phyloP scores from a whole-genome alignment of 2,113 vertebrate species.

The Limnothrissa miodon region DNA sequence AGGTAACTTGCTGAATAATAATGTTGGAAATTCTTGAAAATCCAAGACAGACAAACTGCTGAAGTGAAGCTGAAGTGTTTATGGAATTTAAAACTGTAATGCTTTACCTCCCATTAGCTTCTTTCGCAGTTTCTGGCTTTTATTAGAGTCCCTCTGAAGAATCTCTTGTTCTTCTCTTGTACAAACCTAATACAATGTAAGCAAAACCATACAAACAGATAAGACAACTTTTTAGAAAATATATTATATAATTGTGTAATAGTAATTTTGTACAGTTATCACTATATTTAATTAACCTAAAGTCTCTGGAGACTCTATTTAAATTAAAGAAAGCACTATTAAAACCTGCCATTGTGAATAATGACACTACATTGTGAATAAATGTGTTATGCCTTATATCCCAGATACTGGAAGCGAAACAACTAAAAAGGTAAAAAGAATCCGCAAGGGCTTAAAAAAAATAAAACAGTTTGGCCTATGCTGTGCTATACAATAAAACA shows the following conservation, averaged over 20 bases:
- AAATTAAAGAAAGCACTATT: too few relatives aligned
- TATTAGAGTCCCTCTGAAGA: conserved; percentile 92
- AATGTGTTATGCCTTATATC: too few relatives aligned
- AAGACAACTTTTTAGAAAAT: too few relatives aligned
- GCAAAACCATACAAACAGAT: neutral
- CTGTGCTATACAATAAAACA: neutral
- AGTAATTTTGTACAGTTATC: neutral
- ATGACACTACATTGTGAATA: too few relatives aligned
- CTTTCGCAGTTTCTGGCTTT: conserved; percentile 94
- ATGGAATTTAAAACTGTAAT: neutral
- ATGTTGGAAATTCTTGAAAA: neutral
- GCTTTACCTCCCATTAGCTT: conserved; percentile 89
- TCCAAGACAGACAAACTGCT: neutral
- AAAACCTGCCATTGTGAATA: neutral
- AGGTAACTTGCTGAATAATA: neutral
- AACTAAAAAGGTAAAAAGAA: neutral
- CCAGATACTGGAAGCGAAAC: neutral
- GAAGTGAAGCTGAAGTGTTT: neutral
- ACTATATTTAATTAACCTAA: neutral
- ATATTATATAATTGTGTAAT: too few relatives aligned
- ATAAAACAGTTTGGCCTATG: neutral
- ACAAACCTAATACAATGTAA: conserved; percentile 78
- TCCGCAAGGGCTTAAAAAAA: neutral
- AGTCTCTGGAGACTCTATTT: too few relatives aligned
- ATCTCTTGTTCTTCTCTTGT: conserved; percentile 93